Conservation (phyloP, 1,140 invertebrate genomes). For the Thaumatotibia leucotreta region DNA sequence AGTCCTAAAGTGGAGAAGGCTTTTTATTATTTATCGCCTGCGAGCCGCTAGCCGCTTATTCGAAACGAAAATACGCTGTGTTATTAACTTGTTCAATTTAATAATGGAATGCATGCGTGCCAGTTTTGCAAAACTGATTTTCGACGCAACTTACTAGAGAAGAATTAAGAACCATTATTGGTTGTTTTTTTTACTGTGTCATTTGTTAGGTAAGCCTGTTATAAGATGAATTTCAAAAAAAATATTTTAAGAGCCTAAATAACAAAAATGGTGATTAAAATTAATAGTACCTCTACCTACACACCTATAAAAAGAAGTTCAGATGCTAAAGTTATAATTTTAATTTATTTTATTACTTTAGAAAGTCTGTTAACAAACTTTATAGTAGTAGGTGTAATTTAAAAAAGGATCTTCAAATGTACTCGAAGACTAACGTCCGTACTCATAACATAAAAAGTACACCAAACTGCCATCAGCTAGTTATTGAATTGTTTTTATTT, state of each 20-base stretch:
- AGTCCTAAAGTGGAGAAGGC: slow-evolving; percentile 75
- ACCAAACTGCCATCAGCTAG: no score
- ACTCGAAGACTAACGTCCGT: no score
- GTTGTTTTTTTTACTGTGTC: no score
- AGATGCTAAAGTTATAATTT: slow-evolving; percentile 14
- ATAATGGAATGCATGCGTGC: slow-evolving; percentile 32
- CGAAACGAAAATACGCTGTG: slow-evolving; percentile 60
- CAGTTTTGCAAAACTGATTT: not conserved
- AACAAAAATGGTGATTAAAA: no score
- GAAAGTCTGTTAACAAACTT: slow-evolving; percentile 31
- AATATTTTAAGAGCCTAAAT: no score
- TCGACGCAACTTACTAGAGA: not conserved
- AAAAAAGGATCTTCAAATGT: no score
- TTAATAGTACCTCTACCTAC: no score
- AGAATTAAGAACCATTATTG: not conserved
- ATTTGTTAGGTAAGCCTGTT: no score
- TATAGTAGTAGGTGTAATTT: no score
- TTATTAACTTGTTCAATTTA: slow-evolving; percentile 63
- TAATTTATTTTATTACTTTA: slow-evolving; percentile 15
- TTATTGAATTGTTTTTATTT: no score
- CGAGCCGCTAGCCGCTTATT: slow-evolving; percentile 61
- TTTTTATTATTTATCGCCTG: slow-evolving; percentile 74
- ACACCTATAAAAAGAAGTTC: not conserved
- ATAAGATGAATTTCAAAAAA: no score
- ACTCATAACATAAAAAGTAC: no score